These are phyloP conservation scores for Microctonus aethiopoides DNA, from an alignment of 2,888 invertebrate genomes.

Conservation along the genomic window DNA sequence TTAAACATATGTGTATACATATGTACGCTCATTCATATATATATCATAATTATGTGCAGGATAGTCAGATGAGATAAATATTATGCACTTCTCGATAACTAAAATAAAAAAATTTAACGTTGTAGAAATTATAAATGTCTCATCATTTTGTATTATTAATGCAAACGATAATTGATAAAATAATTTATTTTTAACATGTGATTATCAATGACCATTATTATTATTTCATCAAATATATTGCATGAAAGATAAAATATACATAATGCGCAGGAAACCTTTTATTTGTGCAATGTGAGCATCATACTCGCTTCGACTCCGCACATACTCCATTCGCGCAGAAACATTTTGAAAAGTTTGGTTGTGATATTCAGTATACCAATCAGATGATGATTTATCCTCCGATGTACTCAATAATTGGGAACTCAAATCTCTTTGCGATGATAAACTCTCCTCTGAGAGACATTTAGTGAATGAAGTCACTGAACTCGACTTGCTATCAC, in stretches of 20 bases:
- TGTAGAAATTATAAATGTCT: no score
- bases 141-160: neutral
- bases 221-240: no score
- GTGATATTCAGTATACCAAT: constrained; percentile 73
- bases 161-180: neutral
- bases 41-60: no score
- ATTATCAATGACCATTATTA: no score
- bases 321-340: constrained; percentile 74
- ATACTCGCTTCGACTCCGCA: constrained; percentile 84
- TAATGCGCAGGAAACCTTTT: constrained; percentile 73
- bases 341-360: constrained; percentile 74
- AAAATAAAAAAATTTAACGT: no score
- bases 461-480: constrained; percentile 69
- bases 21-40: no score
- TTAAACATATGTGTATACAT: no score
- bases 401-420: constrained; percentile 35
- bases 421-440: constrained; percentile 42
- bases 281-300: constrained; percentile 88
- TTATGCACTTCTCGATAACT: no score
- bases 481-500: constrained; percentile 68
- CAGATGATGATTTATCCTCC: constrained; percentile 65
- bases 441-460: constrained; percentile 71
- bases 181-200: neutral
- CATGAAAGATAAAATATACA: no score
- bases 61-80: no score